phyloP scores from a whole-genome alignment of 2,888 invertebrate genomes.

The Fragum whitleyi region DNA sequence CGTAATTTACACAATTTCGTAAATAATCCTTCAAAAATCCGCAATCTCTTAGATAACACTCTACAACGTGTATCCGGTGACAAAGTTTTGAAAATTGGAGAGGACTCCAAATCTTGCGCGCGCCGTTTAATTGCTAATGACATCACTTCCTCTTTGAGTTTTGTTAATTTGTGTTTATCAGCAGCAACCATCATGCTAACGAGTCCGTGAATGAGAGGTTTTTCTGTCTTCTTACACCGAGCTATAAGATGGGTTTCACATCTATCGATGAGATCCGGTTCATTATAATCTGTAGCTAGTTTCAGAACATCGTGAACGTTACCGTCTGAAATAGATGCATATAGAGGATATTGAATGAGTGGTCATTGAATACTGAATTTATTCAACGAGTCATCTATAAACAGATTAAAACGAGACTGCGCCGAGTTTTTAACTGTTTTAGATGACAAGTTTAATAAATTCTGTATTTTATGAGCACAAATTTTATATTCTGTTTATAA shows the following conservation, averaged over 20 bases:
- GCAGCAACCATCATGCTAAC: constrained; percentile 61
- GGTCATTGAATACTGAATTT: too few species aligned
- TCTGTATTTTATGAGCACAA: too few species aligned
- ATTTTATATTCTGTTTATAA: too few species aligned
- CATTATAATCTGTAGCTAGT: constrained; percentile 57
- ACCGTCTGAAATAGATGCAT: constrained; percentile 53
- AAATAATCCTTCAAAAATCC: constrained; percentile 60
- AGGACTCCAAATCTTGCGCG: constrained; percentile 61
- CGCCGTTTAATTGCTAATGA: constrained; percentile 61
- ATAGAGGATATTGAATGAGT: too few species aligned
- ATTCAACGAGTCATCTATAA: too few species aligned
- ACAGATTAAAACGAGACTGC: too few species aligned
- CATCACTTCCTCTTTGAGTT: constrained; percentile 60
- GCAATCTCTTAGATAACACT: constrained; percentile 55
- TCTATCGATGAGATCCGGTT: constrained; percentile 44
- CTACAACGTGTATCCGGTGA: constrained; percentile 57
- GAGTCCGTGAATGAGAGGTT: constrained; percentile 62
- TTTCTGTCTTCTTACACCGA: constrained; percentile 61
- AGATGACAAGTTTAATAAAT: too few species aligned
- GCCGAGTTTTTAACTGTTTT: too few species aligned
- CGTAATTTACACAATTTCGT: constrained; percentile 58
- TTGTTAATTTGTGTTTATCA: constrained; percentile 60
- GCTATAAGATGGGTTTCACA: constrained; percentile 60
- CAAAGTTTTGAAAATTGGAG: constrained; percentile 61
- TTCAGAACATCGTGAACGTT: constrained; percentile 61